These are phyloP conservation scores for Ispidina lecontei DNA, from an alignment of 2,797 vertebrate genomes.

Conservation along the genomic window DNA sequence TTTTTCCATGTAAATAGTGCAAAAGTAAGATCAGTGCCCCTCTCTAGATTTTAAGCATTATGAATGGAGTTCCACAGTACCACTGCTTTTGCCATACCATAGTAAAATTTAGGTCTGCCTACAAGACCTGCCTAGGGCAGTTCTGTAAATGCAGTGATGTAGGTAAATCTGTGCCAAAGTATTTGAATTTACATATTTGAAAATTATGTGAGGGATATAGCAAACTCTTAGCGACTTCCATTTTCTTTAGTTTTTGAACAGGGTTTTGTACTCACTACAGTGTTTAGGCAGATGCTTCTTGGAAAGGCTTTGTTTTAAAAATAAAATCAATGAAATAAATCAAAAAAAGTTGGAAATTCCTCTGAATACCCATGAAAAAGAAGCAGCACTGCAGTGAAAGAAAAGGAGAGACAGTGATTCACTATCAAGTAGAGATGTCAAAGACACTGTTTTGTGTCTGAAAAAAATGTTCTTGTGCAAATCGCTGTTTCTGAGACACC, in stretches of 20 bases:
- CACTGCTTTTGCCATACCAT: neutral
- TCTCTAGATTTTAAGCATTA: neutral
- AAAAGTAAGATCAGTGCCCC: neutral
- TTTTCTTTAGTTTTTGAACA: neutral
- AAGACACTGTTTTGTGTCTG: neutral
- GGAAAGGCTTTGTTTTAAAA: slow-evolving; percentile 14
- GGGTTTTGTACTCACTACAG: neutral
- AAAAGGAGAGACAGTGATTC: neutral
- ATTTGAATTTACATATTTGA: neutral
- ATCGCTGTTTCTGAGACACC: neutral
- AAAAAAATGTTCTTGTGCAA: neutral
- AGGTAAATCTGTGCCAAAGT: neutral
- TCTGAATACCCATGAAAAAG: neutral
- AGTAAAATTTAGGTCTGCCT: neutral
- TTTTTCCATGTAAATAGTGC: neutral
- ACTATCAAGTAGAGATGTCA: neutral
- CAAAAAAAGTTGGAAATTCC: neutral
- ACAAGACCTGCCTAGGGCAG: neutral
- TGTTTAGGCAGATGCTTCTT: neutral
- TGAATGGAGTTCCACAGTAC: neutral
- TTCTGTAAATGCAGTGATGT: neutral
- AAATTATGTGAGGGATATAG: accelerated
- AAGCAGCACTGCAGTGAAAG: neutral
- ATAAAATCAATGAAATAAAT: neutral
- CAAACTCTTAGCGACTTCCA: neutral